Evolutionary conservation across 2,113 vertebrate species (phyloP).

Genomic region (Chamaetylas fuelleborni): DNA sequence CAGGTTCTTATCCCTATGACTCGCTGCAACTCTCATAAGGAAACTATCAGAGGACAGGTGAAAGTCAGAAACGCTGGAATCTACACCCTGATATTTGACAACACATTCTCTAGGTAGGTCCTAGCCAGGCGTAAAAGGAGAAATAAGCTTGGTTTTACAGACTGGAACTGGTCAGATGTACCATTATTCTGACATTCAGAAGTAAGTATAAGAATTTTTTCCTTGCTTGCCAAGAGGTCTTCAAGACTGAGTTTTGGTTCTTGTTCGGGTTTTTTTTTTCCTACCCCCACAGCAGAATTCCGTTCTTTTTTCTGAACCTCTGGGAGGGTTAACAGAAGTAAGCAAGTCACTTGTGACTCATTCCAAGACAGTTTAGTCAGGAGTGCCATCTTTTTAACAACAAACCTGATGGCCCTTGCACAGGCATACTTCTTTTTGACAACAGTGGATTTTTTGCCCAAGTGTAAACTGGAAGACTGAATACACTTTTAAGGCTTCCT

Average conservation of each 20-base stretch:
- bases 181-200: neutral
- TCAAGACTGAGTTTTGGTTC: neutral
- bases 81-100: slow-evolving; percentile 93
- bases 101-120: slow-evolving; percentile 93
- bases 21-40: slow-evolving; percentile 91
- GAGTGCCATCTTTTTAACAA: neutral
- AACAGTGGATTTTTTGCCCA: neutral
- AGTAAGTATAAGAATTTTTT: neutral
- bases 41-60: slow-evolving; percentile 88
- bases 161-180: neutral
- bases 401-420: neutral
- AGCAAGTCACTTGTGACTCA: neutral
- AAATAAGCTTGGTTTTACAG: neutral
- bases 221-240: neutral
- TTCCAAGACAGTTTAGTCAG: neutral
- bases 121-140: neutral
- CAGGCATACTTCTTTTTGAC: neutral
- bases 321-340: neutral
- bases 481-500: neutral
- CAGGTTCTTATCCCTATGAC: slow-evolving; percentile 95
- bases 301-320: neutral
- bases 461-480: neutral
- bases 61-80: slow-evolving; percentile 86
- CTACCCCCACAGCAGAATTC: neutral
- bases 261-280: neutral